Base-by-base conservation (phyloP, 37 sponge, comb jelly and placozoan genomes). In the Corticium candelabrum region DNA sequence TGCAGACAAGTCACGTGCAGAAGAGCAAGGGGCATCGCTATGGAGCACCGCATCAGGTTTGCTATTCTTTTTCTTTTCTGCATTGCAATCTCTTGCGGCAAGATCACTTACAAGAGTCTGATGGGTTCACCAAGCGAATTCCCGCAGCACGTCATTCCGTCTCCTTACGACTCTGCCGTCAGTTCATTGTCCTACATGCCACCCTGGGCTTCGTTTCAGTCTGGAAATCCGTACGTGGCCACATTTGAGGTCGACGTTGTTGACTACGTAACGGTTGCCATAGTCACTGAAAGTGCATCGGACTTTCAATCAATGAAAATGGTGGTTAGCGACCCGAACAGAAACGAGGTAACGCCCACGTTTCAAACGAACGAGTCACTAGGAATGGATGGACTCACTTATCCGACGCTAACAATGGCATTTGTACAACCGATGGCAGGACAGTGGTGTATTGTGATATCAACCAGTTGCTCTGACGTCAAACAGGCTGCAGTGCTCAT, bases 71-170 rank as follows among this genome's bases (percentile, higher is more conserved):
- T n/a, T n/a, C n/a, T n/a, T n/a, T n/a, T n/a, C n/a, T n/a, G n/a
- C n/a, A n/a, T n/a, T n/a, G n/a, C n/a, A n/a, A n/a, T n/a, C n/a
- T n/a, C n/a, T n/a, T n/a, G n/a, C n/a, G n/a, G n/a, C n/a, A n/a
- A n/a, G n/a, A n/a, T n/a, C n/a, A n/a, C n/a, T n/a, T n/a, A n/a
- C n/a, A 81, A 81, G 82, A 73, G 38, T 29, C 2, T 81, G 3
- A 72, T 72, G 38, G 82, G 82, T 1, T 75, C 82, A 33, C 57
- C 82, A 35, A n/a, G 67, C 15, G 75, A 81, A 34, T 81, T 81
- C 40, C 0, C 50, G 36, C 21, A 33, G 35, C 74, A 71, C 32
- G 27, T 1, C 3, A 67, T 30, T 29, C 37, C 82, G 11, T 76
- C 75, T 15, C 73, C 80, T 11, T 80, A 32, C 39, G 80, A 71